Conservation (phyloP, 2,888 invertebrate genomes). For the Maniola hyperantus region DNA sequence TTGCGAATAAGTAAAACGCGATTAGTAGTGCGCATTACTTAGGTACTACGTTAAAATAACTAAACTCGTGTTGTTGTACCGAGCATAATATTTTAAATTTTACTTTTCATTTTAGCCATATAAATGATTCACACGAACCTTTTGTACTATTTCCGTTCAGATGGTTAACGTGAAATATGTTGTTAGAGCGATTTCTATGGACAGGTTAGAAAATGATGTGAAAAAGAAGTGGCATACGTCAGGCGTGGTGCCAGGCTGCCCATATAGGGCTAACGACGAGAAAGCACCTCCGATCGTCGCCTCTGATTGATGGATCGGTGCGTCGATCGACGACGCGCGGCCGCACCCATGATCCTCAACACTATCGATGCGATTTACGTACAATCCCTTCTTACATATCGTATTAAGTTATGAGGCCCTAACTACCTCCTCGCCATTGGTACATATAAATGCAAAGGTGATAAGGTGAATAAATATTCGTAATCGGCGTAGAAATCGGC, state of each 20-base stretch:
- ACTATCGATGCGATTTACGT: constrained; percentile 36
- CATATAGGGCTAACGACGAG: constrained; percentile 82
- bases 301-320: constrained; percentile 73
- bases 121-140: constrained; percentile 56
- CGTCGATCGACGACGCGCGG: constrained; percentile 42
- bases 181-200: constrained; percentile 77
- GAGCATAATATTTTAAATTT: constrained; percentile 13
- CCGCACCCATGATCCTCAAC: constrained; percentile 36
- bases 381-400: constrained; percentile 27
- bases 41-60: constrained; percentile 70
- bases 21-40: constrained; percentile 64
- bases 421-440: constrained; percentile 18
- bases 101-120: constrained; percentile 23
- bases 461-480: constrained; percentile 53
- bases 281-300: constrained; percentile 76
- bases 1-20: constrained; percentile 47
- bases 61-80: constrained; percentile 5
- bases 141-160: constrained; percentile 65
- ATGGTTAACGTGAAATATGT: constrained; percentile 69
- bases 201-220: constrained; percentile 80
- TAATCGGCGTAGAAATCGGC: constrained; percentile 45
- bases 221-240: constrained; percentile 76
- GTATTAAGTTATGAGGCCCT: constrained; percentile 17
- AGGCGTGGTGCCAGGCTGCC: constrained; percentile 74
- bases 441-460: constrained; percentile 44